Evolutionary conservation across 2,113 vertebrate genomes (phyloP).

Genomic region (Himantopus leucocephalus): DNA sequence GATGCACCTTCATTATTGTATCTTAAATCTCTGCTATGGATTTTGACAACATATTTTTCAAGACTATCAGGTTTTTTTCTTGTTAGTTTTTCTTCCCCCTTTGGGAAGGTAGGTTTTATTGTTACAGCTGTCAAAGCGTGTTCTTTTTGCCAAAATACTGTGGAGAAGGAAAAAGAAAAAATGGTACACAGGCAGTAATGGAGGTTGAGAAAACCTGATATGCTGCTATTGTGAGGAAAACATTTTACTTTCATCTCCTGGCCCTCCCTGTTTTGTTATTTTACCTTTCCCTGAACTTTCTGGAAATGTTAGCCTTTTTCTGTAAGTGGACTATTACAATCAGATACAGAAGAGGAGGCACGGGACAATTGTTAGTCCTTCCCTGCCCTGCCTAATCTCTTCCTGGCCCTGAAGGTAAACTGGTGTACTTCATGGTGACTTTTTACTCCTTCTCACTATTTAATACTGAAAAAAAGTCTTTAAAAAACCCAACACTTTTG

Average conservation of each 20-base stretch:
- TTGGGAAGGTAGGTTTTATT: background rate
- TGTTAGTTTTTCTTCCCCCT: background rate
- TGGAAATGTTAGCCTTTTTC: background rate
- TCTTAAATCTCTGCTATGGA: background rate
- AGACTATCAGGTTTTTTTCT: background rate
- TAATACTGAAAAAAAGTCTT: background rate
- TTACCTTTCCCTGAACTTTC: background rate
- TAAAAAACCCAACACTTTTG: background rate
- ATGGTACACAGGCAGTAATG: background rate
- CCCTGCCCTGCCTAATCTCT: background rate
- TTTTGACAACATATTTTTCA: background rate
- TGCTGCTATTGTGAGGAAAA: background rate
- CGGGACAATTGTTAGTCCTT: background rate
- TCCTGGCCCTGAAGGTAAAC: background rate
- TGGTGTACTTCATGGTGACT: background rate
- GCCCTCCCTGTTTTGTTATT: background rate
- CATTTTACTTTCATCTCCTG: background rate
- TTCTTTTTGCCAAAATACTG: background rate
- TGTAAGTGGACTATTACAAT: background rate
- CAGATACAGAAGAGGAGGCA: background rate
- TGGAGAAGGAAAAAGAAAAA: background rate
- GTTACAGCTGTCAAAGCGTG: background rate
- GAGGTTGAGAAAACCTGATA: background rate
- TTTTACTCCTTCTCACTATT: background rate
- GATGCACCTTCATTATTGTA: background rate